Evolutionary conservation across 1,140 invertebrate genomes (phyloP).

Genomic region (Delia radicum): DNA sequence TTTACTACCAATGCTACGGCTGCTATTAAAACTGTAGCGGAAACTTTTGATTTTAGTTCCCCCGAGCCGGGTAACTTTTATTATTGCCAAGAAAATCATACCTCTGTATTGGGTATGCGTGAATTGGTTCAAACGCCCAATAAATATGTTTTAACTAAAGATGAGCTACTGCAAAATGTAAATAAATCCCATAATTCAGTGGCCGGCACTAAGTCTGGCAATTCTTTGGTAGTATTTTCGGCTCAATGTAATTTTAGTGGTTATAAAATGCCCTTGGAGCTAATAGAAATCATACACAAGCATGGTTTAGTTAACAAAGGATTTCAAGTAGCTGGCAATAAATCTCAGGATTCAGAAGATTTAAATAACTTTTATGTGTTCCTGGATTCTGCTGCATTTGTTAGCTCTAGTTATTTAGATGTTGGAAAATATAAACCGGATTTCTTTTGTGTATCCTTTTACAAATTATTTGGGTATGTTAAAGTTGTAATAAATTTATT

Average conservation of each 20-base stretch:
- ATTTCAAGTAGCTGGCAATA: constrained; percentile 26
- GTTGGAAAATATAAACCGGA: constrained; percentile 74
- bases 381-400: constrained; percentile 84
- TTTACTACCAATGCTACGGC: constrained; percentile 90
- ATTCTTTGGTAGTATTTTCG: constrained; percentile 81
- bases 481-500: background rate
- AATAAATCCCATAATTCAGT: background rate
- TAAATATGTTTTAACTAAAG: constrained; percentile 59
- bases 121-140: constrained; percentile 62
- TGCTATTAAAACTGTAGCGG: constrained; percentile 79
- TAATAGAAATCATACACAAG: constrained; percentile 68
- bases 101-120: constrained; percentile 90
- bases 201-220: constrained; percentile 33
- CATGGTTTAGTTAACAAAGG: constrained; percentile 60
- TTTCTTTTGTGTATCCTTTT: constrained; percentile 92
- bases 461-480: constrained; percentile 89
- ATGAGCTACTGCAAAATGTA: constrained; percentile 56
- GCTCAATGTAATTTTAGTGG: constrained; percentile 96
- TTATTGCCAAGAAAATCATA: constrained; percentile 91
- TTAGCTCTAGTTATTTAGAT: constrained; percentile 78
- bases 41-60: constrained; percentile 71
- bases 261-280: constrained; percentile 78
- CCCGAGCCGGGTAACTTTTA: constrained; percentile 65
- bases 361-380: constrained; percentile 72
- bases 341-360: constrained; percentile 37